Conservation (phyloP, 2,113 vertebrate genomes). For the Platanista minor region DNA sequence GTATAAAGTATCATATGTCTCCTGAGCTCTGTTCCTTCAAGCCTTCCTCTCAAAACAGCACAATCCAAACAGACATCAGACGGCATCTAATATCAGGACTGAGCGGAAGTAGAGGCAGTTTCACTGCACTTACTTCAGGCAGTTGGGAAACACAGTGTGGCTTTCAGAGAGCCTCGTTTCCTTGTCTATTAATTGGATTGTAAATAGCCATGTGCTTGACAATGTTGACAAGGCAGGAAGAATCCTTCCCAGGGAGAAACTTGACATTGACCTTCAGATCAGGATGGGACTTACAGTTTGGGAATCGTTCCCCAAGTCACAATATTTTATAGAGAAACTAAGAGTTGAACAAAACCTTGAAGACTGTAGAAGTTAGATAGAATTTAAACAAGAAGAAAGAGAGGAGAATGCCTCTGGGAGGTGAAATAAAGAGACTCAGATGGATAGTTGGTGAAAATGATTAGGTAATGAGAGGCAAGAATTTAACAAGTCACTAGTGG, state of each 20-base stretch:
- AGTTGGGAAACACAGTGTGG: background rate
- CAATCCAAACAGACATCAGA: background rate
- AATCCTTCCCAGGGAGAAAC: background rate
- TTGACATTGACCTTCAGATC: background rate
- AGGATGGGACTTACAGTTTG: background rate
- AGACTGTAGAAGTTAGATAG: background rate
- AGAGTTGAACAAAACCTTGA: background rate
- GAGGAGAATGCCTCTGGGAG: background rate
- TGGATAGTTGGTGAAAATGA: background rate
- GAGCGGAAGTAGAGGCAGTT: background rate
- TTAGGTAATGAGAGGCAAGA: background rate
- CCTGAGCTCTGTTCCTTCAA: background rate
- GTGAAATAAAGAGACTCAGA: background rate
- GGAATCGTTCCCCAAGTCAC: background rate
- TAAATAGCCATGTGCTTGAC: background rate
- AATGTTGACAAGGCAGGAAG: background rate
- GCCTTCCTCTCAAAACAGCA: background rate
- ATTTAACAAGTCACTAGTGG: background rate
- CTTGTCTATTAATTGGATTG: background rate
- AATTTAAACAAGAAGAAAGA: background rate
- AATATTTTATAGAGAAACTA: background rate
- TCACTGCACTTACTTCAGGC: background rate
- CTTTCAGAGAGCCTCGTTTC: background rate
- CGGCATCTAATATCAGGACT: background rate
- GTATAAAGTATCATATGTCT: background rate